These are phyloP conservation scores for Epinephelus lanceolatus DNA, from an alignment of 2,113 vertebrate genomes.

Conservation along the genomic window DNA sequence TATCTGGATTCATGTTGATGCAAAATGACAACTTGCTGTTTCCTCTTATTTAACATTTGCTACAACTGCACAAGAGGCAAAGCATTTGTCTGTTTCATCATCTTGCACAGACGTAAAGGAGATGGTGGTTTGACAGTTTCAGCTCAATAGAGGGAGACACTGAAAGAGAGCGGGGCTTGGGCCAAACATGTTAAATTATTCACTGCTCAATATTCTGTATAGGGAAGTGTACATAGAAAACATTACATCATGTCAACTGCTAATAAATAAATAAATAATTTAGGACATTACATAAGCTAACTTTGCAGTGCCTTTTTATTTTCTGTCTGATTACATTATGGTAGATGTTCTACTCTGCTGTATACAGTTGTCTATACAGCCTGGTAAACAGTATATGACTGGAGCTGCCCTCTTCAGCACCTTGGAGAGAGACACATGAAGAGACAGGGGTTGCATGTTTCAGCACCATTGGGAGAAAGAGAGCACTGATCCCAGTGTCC, in stretches of 20 bases:
- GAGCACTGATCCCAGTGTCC: not conserved
- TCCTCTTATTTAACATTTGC: not conserved
- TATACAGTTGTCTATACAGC: not conserved
- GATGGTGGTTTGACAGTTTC: not conserved
- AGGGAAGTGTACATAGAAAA: not conserved
- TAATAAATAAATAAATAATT: not conserved
- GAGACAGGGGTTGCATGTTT: not conserved
- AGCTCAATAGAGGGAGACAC: not conserved
- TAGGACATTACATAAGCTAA: no score
- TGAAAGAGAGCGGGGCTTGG: not conserved
- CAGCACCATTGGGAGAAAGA: conserved; percentile 3
- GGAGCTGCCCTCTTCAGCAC: not conserved
- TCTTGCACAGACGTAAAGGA: not conserved
- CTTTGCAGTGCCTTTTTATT: no score
- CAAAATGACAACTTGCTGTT: not conserved
- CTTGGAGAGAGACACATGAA: not conserved
- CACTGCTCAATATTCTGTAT: not conserved
- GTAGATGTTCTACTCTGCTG: not conserved
- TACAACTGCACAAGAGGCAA: not conserved
- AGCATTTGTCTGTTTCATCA: not conserved
- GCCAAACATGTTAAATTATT: not conserved
- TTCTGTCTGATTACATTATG: not conserved
- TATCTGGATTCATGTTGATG: not conserved
- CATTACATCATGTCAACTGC: not conserved
- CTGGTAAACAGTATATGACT: no score